Evolutionary conservation across 1,140 invertebrate genomes (phyloP).

Genomic region (Scaptodrosophila lebanonensis): DNA sequence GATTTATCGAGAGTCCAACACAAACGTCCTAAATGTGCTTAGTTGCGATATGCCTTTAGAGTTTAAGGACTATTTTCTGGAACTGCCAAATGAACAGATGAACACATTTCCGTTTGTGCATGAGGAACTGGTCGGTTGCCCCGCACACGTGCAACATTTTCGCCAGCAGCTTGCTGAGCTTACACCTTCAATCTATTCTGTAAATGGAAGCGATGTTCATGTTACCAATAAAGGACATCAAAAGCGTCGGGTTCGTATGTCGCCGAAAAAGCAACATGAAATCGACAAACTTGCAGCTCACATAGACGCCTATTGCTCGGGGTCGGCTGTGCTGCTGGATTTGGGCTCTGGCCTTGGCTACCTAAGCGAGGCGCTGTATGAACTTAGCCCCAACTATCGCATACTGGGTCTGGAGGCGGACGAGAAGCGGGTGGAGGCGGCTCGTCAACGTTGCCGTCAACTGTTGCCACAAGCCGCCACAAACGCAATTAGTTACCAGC

Average conservation of each 20-base stretch:
- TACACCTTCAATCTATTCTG: conserved; percentile 13
- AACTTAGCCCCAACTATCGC: conserved; percentile 79
- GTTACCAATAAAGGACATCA: conserved; percentile 40
- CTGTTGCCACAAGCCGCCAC: conserved; percentile 76
- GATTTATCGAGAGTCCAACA: conserved; percentile 84
- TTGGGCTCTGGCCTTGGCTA: conserved; percentile 92
- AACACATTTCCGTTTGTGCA: conserved; percentile 52
- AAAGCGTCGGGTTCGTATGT: conserved; percentile 77
- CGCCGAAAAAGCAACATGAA: conserved; percentile 84
- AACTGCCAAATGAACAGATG: conserved; percentile 76
- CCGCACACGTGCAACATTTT: conserved; percentile 21
- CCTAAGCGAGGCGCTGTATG: conserved; percentile 83
- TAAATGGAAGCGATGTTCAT: no score
- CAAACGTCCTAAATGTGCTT: conserved; percentile 80
- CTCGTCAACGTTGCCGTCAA: conserved; percentile 81
- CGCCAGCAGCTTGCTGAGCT: conserved; percentile 24
- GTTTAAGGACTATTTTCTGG: conserved; percentile 78
- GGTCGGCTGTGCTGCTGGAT: conserved; percentile 82
- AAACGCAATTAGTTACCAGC: conserved; percentile 79
- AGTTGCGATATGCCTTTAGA: conserved; percentile 80
- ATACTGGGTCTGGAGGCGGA: conserved; percentile 87
- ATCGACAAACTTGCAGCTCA: conserved; percentile 81
- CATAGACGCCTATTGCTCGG: conserved; percentile 79
- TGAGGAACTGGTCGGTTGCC: conserved; percentile 15
- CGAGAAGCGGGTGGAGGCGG: conserved; percentile 80